phyloP scores from a whole-genome alignment of 2,113 vertebrate species.

The Sander lucioperca region DNA sequence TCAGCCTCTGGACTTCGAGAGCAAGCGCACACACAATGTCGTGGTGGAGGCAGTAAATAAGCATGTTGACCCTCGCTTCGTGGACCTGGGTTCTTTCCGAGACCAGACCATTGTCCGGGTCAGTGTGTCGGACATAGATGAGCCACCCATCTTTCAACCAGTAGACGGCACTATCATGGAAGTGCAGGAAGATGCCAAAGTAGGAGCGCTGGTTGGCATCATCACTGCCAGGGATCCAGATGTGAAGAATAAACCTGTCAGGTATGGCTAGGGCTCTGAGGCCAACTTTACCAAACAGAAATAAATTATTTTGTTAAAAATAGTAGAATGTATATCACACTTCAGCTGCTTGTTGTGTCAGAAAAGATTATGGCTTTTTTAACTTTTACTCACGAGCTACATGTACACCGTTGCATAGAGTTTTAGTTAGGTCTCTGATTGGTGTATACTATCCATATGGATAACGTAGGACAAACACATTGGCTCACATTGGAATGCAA shows the following conservation, averaged over 20 bases:
- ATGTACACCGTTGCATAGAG: background rate
- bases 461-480: background rate
- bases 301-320: background rate
- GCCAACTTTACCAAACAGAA: background rate
- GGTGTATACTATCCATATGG: background rate
- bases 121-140: constrained; percentile 91
- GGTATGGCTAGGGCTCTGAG: constrained; percentile 80
- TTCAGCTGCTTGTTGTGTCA: background rate
- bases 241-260: constrained; percentile 90
- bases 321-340: background rate
- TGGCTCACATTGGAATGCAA: background rate
- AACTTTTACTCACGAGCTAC: background rate
- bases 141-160: constrained; percentile 93
- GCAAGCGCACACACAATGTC: constrained; percentile 91
- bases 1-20: constrained; percentile 95
- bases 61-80: constrained; percentile 93
- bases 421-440: background rate
- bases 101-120: constrained; percentile 96
- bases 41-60: constrained; percentile 98
- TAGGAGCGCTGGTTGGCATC: constrained; percentile 91
- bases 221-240: constrained; percentile 96
- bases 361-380: background rate
- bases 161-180: constrained; percentile 89
- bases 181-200: constrained; percentile 92
- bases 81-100: constrained; percentile 93